Evolutionary conservation across 2,113 vertebrate species (phyloP), one percentile per base, ranked within the genome.

Genomic region (Solea senegalensis): DNA sequence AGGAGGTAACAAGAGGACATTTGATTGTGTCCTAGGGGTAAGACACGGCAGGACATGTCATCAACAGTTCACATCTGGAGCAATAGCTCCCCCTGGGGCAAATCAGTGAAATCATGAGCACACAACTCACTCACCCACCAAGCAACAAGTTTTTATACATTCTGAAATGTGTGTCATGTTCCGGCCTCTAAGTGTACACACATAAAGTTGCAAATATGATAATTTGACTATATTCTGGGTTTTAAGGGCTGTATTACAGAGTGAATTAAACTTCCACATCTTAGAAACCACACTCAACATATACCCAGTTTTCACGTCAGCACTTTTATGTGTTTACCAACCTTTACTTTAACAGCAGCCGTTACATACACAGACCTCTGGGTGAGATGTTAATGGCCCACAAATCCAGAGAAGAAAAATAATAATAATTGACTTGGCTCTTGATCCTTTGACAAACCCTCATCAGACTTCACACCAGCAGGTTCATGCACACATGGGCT

Each of bases 21-120:
- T 60, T 41, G 5, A 61, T 34, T 49, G 46, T 50, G 58, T 59
- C 28, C 9, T 52, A 16, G 69, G 70, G 71, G 46, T 48, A 69
- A 27, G 72, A 59, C 8, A 9, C 61, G 68, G 21, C 52, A 64
- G 53, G 76, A 11, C 28, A 64, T 61, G 40, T 53, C 43, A 34
- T 48, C 60, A 41, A 66, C n/a, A 44, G 27, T 44, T 56, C 65
- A 86, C 69, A 82, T 54, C 77, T 88, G 72, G 79, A 88, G 82
- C 86, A 90, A 90, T 68, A 90, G 92, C 90, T 82, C 90, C 90
- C 87, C 76, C 90, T 90, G 86, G 85, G 91, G 92, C 81, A 70
- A 69, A 69, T 69, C 39, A 65, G 53, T 2, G 12, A 76, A 62
- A 87, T 57, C 85, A 85, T 12, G 40, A 39, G 4, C 12, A 21